phyloP scores from a whole-genome alignment of 1,140 invertebrate genomes.

The Himalopsyche phryganea region DNA sequence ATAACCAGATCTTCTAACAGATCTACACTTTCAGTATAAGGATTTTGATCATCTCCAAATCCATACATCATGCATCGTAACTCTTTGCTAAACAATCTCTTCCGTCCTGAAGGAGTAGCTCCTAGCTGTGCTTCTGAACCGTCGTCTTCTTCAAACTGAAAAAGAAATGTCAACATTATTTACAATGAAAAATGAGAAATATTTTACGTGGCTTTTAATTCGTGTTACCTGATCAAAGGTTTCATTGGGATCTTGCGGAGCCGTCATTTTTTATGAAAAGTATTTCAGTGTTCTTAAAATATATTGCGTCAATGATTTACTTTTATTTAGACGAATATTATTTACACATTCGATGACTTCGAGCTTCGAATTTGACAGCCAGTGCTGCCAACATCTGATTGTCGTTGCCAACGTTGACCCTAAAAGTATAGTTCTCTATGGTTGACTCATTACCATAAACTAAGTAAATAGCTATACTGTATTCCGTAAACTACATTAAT shows the following conservation, averaged over 20 bases:
- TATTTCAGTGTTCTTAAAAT: no score
- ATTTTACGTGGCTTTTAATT: background rate
- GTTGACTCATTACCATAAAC: no score
- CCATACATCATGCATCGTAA: conserved; percentile 99
- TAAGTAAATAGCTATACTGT: no score
- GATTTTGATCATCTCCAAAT: conserved; percentile 99
- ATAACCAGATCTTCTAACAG: conserved; percentile 96
- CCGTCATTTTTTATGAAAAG: conserved; percentile 1
- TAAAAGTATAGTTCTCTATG: no score
- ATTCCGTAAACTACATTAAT: no score
- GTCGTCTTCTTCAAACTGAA: conserved; percentile 32
- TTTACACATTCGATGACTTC: no score
- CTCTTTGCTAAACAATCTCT: conserved; percentile 85
- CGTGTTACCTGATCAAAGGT: conserved; percentile 17
- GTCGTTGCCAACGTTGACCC: no score
- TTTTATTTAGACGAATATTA: no score
- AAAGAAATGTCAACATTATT: conserved; percentile 1
- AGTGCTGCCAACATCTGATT: no score
- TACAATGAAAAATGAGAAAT: background rate
- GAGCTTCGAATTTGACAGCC: no score
- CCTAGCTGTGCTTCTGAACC: conserved; percentile 46
- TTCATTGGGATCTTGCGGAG: conserved; percentile 6
- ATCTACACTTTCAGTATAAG: conserved; percentile 98
- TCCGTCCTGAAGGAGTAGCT: conserved; percentile 67
- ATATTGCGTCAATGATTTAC: no score